Conservation (phyloP, 2,113 vertebrate genomes). For the Marcusenius ussheri region DNA sequence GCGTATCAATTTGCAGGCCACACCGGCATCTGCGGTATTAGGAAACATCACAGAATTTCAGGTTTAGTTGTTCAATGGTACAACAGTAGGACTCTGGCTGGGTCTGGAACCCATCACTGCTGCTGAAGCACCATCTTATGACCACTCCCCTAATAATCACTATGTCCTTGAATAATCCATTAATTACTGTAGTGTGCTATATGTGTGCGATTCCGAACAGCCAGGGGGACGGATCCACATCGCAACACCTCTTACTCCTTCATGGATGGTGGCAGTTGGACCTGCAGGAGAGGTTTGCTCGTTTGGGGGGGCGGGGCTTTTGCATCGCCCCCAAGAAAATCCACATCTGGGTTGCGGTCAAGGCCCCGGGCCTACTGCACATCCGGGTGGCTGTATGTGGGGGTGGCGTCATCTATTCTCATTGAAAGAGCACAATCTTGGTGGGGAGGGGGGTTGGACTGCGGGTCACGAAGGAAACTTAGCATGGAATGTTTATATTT, state of each 20-base stretch:
- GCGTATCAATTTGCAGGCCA: background rate
- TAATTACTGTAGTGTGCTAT: background rate
- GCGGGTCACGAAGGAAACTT: constrained; percentile 63
- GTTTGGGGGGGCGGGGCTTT: background rate
- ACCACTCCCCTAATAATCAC: background rate
- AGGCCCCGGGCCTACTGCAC: constrained; percentile 63
- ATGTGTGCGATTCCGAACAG: background rate
- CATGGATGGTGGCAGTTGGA: background rate
- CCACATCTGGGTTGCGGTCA: background rate
- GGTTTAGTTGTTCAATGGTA: background rate
- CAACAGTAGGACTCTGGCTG: background rate
- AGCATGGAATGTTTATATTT: constrained; percentile 90
- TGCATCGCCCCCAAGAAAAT: background rate
- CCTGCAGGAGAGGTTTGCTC: background rate
- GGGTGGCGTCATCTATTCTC: constrained; percentile 73
- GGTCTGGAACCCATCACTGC: background rate
- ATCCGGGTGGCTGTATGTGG: constrained; percentile 72
- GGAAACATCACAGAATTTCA: background rate
- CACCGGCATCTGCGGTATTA: background rate
- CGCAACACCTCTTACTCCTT: background rate
- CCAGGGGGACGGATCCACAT: background rate
- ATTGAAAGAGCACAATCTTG: constrained; percentile 63
- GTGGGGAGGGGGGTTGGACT: background rate
- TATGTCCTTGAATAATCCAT: background rate
- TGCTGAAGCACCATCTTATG: background rate